phyloP scores from a whole-genome alignment of 2,888 invertebrate species.

The Periphyllus acericola region DNA sequence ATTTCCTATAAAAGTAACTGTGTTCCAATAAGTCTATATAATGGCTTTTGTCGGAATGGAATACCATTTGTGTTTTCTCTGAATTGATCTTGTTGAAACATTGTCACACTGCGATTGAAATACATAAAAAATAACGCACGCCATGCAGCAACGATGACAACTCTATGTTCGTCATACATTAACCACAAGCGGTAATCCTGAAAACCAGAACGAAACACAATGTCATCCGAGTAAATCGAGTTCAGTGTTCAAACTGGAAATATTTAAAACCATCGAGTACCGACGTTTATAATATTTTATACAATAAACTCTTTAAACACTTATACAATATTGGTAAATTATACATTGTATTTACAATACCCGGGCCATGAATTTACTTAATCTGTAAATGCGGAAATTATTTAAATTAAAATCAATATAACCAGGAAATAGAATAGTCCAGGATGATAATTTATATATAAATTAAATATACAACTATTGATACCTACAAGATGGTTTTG shows the following conservation, averaged over 20 bases:
- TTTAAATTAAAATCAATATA: too few relatives aligned
- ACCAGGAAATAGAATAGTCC: too few relatives aligned
- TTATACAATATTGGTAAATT: too few relatives aligned
- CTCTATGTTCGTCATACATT: slow-evolving; percentile 4
- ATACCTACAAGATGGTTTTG: too few relatives aligned
- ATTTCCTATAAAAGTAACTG: slow-evolving; percentile 22
- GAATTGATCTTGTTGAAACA: slow-evolving; percentile 15
- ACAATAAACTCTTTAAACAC: too few relatives aligned
- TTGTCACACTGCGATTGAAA: slow-evolving; percentile 18
- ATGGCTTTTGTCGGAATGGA: slow-evolving; percentile 26
- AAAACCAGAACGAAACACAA: slow-evolving; percentile 1
- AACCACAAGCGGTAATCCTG: not conserved
- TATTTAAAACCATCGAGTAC: not conserved
- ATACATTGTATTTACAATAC: too few relatives aligned
- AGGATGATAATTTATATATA: too few relatives aligned
- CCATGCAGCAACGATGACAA: not conserved
- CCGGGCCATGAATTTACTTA: too few relatives aligned
- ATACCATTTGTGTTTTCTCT: slow-evolving; percentile 28
- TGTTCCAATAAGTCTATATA: slow-evolving; percentile 25
- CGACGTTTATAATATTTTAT: too few relatives aligned
- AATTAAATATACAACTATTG: too few relatives aligned
- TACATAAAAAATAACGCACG: slow-evolving; percentile 6
- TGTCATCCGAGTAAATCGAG: not conserved
- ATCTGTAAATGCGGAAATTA: too few relatives aligned
- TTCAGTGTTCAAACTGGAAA: not conserved